Evolutionary conservation across 1,140 invertebrate species (phyloP).

Genomic region (Bombus picipes): DNA sequence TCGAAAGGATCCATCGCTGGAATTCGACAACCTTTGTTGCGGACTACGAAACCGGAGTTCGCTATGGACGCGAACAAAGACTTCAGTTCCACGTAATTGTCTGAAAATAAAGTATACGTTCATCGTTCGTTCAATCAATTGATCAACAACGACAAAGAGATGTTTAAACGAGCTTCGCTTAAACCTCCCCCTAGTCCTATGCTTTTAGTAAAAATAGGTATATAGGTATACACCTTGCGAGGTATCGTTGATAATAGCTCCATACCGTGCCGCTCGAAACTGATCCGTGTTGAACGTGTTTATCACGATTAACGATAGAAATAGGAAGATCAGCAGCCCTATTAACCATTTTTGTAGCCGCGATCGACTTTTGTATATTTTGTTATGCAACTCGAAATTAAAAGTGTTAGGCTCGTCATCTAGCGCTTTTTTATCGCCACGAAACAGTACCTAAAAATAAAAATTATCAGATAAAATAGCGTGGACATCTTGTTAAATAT

Average conservation of each 20-base stretch:
- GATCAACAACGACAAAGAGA: too few species aligned
- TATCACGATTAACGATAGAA: conserved; percentile 73
- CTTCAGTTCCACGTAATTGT: conserved; percentile 40
- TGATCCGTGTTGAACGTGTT: conserved; percentile 76
- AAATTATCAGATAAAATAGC: neutral
- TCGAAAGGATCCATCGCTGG: conserved; percentile 90
- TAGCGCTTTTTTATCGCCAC: conserved; percentile 45
- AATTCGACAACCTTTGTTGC: conserved; percentile 90
- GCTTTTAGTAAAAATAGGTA: too few species aligned
- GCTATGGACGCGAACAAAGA: conserved; percentile 36
- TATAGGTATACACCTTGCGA: conserved; percentile 67
- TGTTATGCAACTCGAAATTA: conserved; percentile 35
- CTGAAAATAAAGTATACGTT: conserved; percentile 22
- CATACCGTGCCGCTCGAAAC: conserved; percentile 67
- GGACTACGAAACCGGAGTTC: conserved; percentile 83
- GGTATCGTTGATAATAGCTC: conserved; percentile 52
- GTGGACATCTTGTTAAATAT: too few species aligned
- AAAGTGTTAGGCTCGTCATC: conserved; percentile 39
- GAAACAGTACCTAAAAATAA: conserved; percentile 56
- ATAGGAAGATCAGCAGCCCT: conserved; percentile 70
- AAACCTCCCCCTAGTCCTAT: too few species aligned
- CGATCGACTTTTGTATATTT: conserved; percentile 52
- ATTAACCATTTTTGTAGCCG: conserved; percentile 75
- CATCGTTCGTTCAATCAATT: neutral
- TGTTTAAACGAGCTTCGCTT: too few species aligned